Evolutionary conservation across 2,888 invertebrate genomes (phyloP).

Genomic region (Molorchus minor): DNA sequence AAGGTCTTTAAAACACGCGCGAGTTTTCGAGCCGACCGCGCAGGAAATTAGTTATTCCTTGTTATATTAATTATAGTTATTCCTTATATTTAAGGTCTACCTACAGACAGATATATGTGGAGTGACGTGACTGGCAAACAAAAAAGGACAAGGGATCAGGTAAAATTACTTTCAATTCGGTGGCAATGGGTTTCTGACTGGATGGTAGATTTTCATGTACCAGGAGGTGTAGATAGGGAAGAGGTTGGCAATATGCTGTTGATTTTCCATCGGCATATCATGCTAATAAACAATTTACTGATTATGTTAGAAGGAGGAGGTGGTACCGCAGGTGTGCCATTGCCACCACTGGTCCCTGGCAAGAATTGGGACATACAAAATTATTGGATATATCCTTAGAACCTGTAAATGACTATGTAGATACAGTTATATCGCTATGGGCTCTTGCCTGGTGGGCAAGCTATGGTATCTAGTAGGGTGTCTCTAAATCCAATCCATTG

Average conservation of each 20-base stretch:
- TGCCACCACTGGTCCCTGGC: conserved; percentile 88
- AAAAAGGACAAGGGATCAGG: conserved; percentile 85
- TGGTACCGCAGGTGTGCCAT: conserved; percentile 73
- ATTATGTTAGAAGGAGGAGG: conserved; percentile 76
- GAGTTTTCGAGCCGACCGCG: too few species aligned
- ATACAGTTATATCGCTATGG: conserved; percentile 74
- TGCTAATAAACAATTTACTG: conserved; percentile 85
- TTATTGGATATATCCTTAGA: conserved; percentile 77
- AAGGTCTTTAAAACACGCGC: too few species aligned
- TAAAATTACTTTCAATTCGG: conserved; percentile 83
- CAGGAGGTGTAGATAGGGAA: conserved; percentile 88
- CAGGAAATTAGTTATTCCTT: too few species aligned
- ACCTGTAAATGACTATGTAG: conserved; percentile 62
- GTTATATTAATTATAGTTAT: too few species aligned
- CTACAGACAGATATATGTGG: conserved; percentile 91
- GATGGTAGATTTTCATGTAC: conserved; percentile 90
- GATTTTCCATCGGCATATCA: conserved; percentile 91
- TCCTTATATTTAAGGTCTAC: conserved; percentile 67
- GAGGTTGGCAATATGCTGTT: conserved; percentile 96
- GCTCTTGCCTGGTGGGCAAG: conserved; percentile 90
- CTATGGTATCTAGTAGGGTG: conserved; percentile 82
- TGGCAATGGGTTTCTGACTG: conserved; percentile 95
- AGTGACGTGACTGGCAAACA: conserved; percentile 87
- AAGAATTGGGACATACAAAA: conserved; percentile 85
- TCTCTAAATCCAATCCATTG: conserved; percentile 75